These are phyloP conservation scores for Sebastes cheni DNA, from an alignment of 2,797 vertebrate species.

Conservation along the genomic window DNA sequence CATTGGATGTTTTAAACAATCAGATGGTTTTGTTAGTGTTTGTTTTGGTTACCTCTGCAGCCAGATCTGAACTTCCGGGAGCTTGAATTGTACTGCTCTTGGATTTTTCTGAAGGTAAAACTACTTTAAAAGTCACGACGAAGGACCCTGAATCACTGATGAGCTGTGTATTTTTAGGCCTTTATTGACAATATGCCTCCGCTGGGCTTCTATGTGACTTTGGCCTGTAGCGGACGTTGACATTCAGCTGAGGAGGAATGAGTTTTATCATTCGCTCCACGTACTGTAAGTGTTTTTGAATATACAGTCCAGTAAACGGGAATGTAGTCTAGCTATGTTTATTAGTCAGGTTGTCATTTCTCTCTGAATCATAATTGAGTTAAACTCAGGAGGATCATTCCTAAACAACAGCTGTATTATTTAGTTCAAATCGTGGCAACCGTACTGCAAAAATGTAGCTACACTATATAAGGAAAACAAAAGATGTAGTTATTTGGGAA, in stretches of 20 bases:
- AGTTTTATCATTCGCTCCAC: constrained; percentile 78
- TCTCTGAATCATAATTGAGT: constrained; percentile 32
- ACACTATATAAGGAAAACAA: not conserved
- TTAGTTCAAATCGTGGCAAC: not conserved
- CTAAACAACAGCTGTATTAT: constrained; percentile 4
- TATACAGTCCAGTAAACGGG: not conserved
- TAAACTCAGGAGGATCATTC: constrained; percentile 48
- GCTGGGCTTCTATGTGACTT: constrained; percentile 15
- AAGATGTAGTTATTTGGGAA: not conserved
- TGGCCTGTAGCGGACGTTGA: constrained; percentile 20
- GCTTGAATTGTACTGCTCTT: not conserved
- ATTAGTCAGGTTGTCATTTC: not conserved
- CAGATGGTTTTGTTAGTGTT: constrained; percentile 4
- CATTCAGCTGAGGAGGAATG: constrained; percentile 59
- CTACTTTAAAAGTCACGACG: not conserved
- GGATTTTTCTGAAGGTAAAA: not conserved
- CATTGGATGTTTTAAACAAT: constrained; percentile 11
- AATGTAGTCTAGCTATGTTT: constrained; percentile 21
- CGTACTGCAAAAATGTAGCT: constrained; percentile 25
- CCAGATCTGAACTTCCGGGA: constrained; percentile 10
- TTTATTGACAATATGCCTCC: not conserved
- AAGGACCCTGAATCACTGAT: not conserved
- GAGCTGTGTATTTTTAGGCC: constrained; percentile 4
- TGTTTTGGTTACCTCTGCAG: not conserved
- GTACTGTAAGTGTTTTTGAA: not conserved